Base-by-base conservation (phyloP, 2,888 invertebrate genomes). In the Diarsia brunnea region DNA sequence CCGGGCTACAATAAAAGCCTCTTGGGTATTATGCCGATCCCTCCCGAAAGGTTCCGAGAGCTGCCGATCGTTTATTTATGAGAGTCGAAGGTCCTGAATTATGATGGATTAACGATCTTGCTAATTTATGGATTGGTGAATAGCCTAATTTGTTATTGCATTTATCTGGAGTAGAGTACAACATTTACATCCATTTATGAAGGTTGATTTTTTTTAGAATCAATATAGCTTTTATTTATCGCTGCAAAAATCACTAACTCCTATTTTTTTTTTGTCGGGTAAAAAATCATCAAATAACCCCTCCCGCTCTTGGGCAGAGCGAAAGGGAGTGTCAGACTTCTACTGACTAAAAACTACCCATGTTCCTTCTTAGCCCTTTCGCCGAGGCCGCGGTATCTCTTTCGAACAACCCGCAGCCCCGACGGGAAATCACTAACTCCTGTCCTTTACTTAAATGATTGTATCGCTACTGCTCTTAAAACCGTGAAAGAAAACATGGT, bases 1-100 rank as follows among this genome's bases (percentile, higher is more conserved):
- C 60, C 27, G 21, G 27, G 38, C 11, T n/a, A 76, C 60, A 55
- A 49, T 80, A 81, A 75, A 69, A 69, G 60, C 49, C 82, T 76
- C 65, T 76, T 11, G 77, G 82, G 79, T 45, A 38, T 65, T 69
- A 24, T 2, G 8, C 69, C 82, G 65, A 69, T 43, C 60, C 55
- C 10, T 27, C 31, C 58, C 55, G 45, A 68, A 43, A 31, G 53
- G 24, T 74, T 49, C 47, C 66, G 71, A 79, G 16, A 24, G 19
- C 16, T 45, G 14, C 43, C 45, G 27, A 68, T 38, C 27, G 19
- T 24, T 64, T 68, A 68, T 51, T 58, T 55, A 68, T 75, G 21
- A 64, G 1, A 21, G 14, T n/a, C 11, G 10, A 27, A 11, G 21
- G 38, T 49, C 63, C 8, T 45, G 24, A 4, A 45, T 43, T 21